Percentiles rank a stretch among this genome's conserved stretches.
phyloP scores from a whole-genome alignment of 2,113 vertebrate genomes.

The Pantherophis guttatus region DNA sequence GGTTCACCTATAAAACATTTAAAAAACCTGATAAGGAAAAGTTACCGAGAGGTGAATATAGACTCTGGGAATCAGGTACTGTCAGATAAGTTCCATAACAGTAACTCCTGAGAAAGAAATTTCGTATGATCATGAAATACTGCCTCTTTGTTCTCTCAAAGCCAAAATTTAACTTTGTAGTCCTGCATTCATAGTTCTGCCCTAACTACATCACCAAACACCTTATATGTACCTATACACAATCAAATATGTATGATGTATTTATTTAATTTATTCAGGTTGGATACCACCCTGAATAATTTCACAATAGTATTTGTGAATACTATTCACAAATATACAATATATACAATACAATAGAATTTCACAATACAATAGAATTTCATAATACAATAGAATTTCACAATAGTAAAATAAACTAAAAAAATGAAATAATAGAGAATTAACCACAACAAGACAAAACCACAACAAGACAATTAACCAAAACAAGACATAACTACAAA shows the following conservation, averaged over 20 bases:
- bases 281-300: not conserved
- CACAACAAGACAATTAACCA: not conserved
- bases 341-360: no score
- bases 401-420: not conserved
- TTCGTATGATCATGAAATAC: not conserved
- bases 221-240: not conserved
- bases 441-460: not conserved
- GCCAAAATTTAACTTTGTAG: not conserved
- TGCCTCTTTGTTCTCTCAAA: not conserved
- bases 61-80: no score
- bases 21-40: no score
- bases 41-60: no score
- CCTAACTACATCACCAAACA: not conserved
- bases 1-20: no score
- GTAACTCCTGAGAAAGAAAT: not conserved
- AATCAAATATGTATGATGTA: not conserved
- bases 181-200: not conserved
- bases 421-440: not conserved
- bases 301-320: not conserved
- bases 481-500: not conserved
- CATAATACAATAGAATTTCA: not conserved
- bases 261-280: not conserved
- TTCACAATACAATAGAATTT: no score
- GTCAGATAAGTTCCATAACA: no score
- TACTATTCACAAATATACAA: no score